Percentiles rank a stretch among this genome's conserved stretches.
These are phyloP conservation scores for Cremastobaeus sp. DNA, from an alignment of 2,888 invertebrate genomes.

Conservation along the genomic window DNA sequence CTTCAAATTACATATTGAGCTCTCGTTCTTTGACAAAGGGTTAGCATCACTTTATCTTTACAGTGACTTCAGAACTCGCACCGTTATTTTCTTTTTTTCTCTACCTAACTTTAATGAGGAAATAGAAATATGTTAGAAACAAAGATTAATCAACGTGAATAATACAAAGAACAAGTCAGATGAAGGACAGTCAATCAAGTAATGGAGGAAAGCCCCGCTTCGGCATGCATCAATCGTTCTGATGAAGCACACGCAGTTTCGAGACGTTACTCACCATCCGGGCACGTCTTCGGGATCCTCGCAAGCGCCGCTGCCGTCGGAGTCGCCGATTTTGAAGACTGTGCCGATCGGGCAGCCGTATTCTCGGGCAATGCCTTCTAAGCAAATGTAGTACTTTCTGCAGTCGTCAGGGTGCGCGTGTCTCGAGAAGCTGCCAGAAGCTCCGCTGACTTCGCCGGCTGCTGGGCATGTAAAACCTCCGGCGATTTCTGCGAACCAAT, in stretches of 20 bases:
- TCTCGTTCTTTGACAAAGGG: conserved; percentile 3
- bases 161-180: conserved; percentile 11
- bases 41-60: conserved; percentile 16
- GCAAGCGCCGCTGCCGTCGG: conserved; percentile 94
- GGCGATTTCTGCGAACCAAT: conserved; percentile 95
- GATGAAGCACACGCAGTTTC: conserved; percentile 42
- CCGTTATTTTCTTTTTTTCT: conserved; percentile 15
- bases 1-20: conserved; percentile 4
- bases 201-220: conserved; percentile 26
- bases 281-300: conserved; percentile 97
- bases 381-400: conserved; percentile 96
- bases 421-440: conserved; percentile 92
- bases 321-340: conserved; percentile 95
- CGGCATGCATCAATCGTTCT: conserved; percentile 35
- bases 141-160: conserved; percentile 11
- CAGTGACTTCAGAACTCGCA: not conserved
- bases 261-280: conserved; percentile 89
- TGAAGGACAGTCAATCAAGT: conserved; percentile 14
- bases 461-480: conserved; percentile 93
- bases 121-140: conserved; percentile 33
- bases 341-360: conserved; percentile 97
- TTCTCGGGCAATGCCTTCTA: conserved; percentile 93
- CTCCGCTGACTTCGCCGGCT: conserved; percentile 88
- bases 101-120: conserved; percentile 36
- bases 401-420: conserved; percentile 97